Conservation (phyloP, 2,888 invertebrate genomes). For the Cyaniris semiargus region DNA sequence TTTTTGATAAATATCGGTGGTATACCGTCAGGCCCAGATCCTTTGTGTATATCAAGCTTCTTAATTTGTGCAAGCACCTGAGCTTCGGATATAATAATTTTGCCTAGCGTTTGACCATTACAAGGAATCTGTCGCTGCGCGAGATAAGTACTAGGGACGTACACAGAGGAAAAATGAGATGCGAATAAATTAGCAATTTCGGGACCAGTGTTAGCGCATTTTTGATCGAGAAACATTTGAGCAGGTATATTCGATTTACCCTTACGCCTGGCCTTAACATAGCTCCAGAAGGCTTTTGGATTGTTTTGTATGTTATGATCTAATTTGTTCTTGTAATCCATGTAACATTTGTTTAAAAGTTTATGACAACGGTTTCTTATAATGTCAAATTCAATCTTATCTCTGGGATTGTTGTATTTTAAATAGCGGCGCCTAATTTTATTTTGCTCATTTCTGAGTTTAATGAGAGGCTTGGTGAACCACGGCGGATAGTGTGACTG, state of each 20-base stretch:
- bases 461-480: constrained; percentile 7
- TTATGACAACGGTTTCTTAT: neutral
- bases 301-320: too few species aligned
- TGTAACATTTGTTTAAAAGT: constrained; percentile 22
- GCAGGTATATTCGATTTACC: neutral
- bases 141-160: too few species aligned
- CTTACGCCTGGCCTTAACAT: too few species aligned
- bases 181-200: neutral
- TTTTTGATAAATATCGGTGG: neutral
- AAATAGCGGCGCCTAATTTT: constrained; percentile 8
- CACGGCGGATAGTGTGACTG: constrained; percentile 1
- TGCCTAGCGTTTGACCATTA: too few species aligned
- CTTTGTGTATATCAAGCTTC: too few species aligned
- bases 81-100: too few species aligned
- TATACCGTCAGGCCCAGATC: neutral
- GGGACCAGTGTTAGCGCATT: neutral
- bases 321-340: neutral
- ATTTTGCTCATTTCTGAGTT: constrained; percentile 2
- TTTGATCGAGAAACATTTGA: neutral
- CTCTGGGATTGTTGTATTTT: constrained; percentile 31
- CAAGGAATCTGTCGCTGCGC: neutral
- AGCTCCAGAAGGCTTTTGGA: too few species aligned
- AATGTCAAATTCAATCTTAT: constrained; percentile 26
- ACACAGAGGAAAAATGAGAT: too few species aligned
- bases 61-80: too few species aligned